Evolutionary conservation across 1,140 invertebrate species (phyloP).

Genomic region (Cydia splendana): DNA sequence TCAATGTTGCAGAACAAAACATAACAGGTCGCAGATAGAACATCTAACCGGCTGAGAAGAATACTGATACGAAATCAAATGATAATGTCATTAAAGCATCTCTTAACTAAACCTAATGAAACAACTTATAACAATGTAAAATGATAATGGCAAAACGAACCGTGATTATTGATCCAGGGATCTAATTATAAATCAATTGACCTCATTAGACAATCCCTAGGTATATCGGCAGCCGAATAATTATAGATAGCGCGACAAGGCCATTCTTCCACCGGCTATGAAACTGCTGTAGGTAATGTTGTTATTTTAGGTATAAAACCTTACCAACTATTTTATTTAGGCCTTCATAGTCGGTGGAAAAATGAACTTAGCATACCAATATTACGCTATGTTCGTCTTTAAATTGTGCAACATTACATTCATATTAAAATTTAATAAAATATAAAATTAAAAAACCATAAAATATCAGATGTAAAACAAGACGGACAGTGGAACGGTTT

Average conservation of each 20-base stretch:
- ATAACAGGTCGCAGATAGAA: constrained; percentile 56
- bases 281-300: neutral
- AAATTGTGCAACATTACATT: constrained; percentile 21
- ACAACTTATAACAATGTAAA: constrained; percentile 66
- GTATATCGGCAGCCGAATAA: neutral
- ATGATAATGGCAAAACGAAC: constrained; percentile 58
- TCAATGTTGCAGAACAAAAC: constrained; percentile 70
- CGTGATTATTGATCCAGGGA: constrained; percentile 46
- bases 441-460: constrained; percentile 25
- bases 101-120: constrained; percentile 68
- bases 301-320: neutral
- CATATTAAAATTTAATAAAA: constrained; percentile 11
- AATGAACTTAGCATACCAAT: neutral
- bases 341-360: neutral
- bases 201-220: constrained; percentile 2
- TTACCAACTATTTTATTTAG: neutral
- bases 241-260: neutral
- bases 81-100: constrained; percentile 75
- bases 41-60: constrained; percentile 54
- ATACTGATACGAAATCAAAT: constrained; percentile 72
- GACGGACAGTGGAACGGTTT: constrained; percentile 23
- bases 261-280: neutral
- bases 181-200: constrained; percentile 10
- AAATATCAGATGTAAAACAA: constrained; percentile 26
- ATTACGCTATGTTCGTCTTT: neutral